Evolutionary conservation across 2,113 vertebrate species (phyloP).

Genomic region (Daphoenositta chrysoptera): DNA sequence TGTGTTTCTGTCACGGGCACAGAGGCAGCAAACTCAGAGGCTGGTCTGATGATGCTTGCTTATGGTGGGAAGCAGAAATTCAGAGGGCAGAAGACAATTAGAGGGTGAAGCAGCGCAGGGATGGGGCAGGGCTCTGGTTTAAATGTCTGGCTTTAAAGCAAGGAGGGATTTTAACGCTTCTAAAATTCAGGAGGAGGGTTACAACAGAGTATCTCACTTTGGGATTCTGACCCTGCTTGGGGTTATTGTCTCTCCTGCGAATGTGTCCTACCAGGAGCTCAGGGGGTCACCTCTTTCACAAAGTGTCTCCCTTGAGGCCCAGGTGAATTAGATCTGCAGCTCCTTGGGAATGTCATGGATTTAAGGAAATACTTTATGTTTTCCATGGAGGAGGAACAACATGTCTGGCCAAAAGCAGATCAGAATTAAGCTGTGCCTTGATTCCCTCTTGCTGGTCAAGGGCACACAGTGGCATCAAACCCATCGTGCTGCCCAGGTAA

Average conservation of each 20-base stretch:
- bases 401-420: not conserved
- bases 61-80: slow-evolving; percentile 19
- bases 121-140: not conserved
- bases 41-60: slow-evolving; percentile 19
- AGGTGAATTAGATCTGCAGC: not conserved
- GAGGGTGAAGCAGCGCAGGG: not conserved
- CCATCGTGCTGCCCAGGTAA: not conserved
- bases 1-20: not conserved
- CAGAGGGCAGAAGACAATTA: not conserved
- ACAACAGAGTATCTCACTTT: not conserved
- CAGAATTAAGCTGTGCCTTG: not conserved
- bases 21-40: slow-evolving; percentile 23
- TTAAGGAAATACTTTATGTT: not conserved
- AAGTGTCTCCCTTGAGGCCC: not conserved
- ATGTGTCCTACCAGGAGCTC: accelerated
- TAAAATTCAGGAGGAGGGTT: not conserved
- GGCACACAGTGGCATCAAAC: not conserved
- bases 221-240: not conserved
- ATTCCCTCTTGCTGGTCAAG: not conserved
- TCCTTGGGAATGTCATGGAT: not conserved
- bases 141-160: not conserved
- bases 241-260: not conserved
- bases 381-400: not conserved
- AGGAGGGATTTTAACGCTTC: not conserved
- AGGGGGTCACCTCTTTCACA: not conserved